Conservation (phyloP, 2,888 invertebrate genomes). For the Clistopyga incitator region DNA sequence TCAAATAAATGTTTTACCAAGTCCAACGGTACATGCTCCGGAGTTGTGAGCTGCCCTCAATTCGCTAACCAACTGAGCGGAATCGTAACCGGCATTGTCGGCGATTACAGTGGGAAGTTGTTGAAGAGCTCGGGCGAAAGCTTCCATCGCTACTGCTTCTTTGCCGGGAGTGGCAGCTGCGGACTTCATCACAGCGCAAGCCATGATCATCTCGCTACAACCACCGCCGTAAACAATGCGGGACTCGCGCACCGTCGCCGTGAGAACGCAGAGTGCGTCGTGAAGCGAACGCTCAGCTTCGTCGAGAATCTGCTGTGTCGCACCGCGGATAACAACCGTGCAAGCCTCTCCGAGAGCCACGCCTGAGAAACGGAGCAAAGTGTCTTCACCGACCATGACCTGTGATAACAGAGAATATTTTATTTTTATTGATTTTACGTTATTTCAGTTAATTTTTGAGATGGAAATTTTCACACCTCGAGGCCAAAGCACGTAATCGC, state of each 20-base stretch:
- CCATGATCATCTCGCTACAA: constrained; percentile 98
- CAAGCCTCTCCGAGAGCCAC: constrained; percentile 98
- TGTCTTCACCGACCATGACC: constrained; percentile 99
- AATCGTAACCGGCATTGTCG: constrained; percentile 99
- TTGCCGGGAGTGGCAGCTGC: constrained; percentile 97
- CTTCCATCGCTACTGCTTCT: constrained; percentile 98
- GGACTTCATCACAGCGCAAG: constrained; percentile 93
- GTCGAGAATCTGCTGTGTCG: constrained; percentile 99
- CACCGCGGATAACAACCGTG: constrained; percentile 97
- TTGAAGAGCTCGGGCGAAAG: constrained; percentile 95
- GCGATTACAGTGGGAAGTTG: constrained; percentile 97
- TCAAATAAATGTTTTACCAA: constrained; percentile 86
- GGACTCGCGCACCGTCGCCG: constrained; percentile 97
- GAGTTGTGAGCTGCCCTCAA: constrained; percentile 95
- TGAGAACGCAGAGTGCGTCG: constrained; percentile 98
- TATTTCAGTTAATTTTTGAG: background rate
- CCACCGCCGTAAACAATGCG: constrained; percentile 97
- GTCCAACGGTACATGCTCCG: constrained; percentile 91
- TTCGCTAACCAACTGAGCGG: constrained; percentile 96
- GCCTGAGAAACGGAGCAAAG: constrained; percentile 96
- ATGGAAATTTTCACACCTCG: too few species aligned
- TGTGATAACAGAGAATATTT: constrained; percentile 74
- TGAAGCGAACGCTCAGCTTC: constrained; percentile 99
- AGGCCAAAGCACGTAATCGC: too few species aligned
- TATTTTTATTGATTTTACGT: background rate